These are phyloP conservation scores for Athene noctua DNA, from an alignment of 2,113 vertebrate genomes.

Conservation along the genomic window DNA sequence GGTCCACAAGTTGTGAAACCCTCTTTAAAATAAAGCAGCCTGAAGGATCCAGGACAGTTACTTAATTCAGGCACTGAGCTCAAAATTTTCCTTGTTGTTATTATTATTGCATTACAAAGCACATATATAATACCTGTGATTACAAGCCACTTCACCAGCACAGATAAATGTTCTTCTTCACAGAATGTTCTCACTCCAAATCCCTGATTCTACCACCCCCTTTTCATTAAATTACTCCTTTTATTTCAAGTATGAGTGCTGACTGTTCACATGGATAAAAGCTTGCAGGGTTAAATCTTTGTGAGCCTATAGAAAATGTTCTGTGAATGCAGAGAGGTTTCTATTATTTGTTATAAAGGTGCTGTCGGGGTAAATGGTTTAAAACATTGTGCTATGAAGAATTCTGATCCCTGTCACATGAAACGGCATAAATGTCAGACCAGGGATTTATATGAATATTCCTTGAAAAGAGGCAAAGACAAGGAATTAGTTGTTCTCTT, in stretches of 20 bases:
- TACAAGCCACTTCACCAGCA: background rate
- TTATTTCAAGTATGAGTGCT: background rate
- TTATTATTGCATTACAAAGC: background rate
- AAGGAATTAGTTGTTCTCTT: slow-evolving; percentile 61
- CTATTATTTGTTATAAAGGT: background rate
- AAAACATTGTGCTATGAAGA: background rate
- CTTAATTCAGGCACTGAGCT: background rate
- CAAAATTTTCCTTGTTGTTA: background rate
- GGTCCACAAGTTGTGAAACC: background rate
- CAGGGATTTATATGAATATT: slow-evolving; percentile 47
- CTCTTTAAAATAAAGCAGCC: background rate
- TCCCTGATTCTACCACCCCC: background rate
- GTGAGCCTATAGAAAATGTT: background rate
- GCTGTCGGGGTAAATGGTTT: slow-evolving; percentile 26
- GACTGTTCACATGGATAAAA: slow-evolving; percentile 7
- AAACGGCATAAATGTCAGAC: slow-evolving; percentile 31
- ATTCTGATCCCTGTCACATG: slow-evolving; percentile 61
- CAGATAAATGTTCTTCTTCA: background rate
- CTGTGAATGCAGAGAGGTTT: background rate
- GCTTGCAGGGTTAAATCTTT: slow-evolving; percentile 28
- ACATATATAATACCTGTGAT: background rate
- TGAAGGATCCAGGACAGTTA: background rate
- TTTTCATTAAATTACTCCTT: slow-evolving; percentile 32
- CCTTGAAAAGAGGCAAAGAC: slow-evolving; percentile 33
- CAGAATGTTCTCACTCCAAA: background rate